These are phyloP conservation scores for Epinephelus coioides DNA, from an alignment of 2,797 vertebrate species.

Conservation along the genomic window DNA sequence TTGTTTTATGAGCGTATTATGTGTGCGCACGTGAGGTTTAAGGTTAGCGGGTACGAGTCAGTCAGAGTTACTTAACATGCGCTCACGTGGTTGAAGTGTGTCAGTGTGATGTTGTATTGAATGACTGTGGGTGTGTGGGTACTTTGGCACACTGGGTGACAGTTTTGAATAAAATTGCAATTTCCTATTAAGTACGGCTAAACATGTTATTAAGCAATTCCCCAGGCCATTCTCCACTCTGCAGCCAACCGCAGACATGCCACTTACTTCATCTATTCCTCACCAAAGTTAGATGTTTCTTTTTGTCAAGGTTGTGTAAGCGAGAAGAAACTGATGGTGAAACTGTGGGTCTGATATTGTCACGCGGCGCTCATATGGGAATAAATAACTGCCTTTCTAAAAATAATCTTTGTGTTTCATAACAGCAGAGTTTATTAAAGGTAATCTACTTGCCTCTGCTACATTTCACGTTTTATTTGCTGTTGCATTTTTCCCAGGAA, in stretches of 20 bases:
- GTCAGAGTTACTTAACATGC: constrained; percentile 15
- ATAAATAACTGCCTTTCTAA: constrained; percentile 8
- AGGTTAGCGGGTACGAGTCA: constrained; percentile 38
- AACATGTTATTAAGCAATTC: constrained; percentile 55
- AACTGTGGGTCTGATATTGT: constrained; percentile 37
- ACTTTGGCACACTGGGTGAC: constrained; percentile 24
- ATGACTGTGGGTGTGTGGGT: not conserved
- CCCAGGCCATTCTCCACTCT: constrained; percentile 23
- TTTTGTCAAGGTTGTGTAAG: constrained; percentile 67
- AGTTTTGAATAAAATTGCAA: constrained; percentile 5
- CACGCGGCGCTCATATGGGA: not conserved
- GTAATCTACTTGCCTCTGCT: not conserved
- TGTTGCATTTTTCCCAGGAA: not conserved
- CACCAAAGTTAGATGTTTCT: constrained; percentile 30
- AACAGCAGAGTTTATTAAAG: constrained; percentile 7
- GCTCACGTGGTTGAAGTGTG: constrained; percentile 5
- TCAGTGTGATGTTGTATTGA: not conserved
- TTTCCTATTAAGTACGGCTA: constrained; percentile 17
- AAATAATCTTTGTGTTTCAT: constrained; percentile 1
- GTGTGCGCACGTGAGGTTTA: constrained; percentile 1
- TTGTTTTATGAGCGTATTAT: not conserved
- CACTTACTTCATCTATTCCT: constrained; percentile 10
- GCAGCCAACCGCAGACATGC: constrained; percentile 6
- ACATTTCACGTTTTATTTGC: not conserved
- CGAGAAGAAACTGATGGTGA: constrained; percentile 38